Evolutionary conservation across 2,797 vertebrate genomes (phyloP).

Genomic region (Chelonia mydas): DNA sequence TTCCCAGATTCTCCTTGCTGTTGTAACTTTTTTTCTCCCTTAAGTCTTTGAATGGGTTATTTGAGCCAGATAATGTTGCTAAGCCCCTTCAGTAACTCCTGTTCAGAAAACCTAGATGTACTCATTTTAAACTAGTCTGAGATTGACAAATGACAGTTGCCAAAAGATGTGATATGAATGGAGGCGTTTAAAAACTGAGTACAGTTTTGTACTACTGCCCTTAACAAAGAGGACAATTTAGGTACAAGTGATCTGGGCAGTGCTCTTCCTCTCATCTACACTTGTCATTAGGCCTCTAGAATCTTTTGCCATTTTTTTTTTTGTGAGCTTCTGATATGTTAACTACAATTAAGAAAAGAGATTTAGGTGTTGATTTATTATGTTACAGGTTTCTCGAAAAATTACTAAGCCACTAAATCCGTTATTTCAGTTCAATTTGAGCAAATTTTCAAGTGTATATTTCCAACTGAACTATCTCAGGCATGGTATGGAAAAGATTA

Average conservation of each 20-base stretch:
- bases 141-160: constrained; percentile 25
- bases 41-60: neutral
- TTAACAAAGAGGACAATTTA: neutral
- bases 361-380: neutral
- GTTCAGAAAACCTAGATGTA: neutral
- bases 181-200: constrained; percentile 3
- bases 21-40: neutral
- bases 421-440: constrained; percentile 20
- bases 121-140: constrained; percentile 23
- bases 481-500: constrained; percentile 55
- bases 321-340: neutral
- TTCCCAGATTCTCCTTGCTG: neutral
- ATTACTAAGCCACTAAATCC: constrained; percentile 6
- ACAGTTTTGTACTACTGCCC: neutral
- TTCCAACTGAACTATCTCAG: constrained; percentile 22
- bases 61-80: neutral
- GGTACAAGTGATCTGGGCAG: neutral
- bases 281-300: neutral
- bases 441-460: neutral
- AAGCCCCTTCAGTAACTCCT: neutral
- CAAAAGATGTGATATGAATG: neutral
- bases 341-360: neutral
- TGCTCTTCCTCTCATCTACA: neutral
- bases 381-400: neutral
- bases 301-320: neutral